Evolutionary conservation across 1,140 invertebrate species (phyloP).

Genomic region (Tetraneura akinire): DNA sequence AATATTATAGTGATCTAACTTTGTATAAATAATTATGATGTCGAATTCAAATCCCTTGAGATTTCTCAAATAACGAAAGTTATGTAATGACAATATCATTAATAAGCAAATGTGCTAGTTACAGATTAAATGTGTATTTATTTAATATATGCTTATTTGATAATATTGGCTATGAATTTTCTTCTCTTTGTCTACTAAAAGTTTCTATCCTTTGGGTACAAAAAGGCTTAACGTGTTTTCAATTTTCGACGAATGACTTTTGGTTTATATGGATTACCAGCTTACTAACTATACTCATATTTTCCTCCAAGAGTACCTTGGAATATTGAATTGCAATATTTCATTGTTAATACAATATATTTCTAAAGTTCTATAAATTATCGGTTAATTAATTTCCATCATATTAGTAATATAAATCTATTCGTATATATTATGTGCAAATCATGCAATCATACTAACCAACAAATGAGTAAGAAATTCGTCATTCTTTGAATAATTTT

Average conservation of each 20-base stretch:
- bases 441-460: too few species aligned
- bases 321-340: too few species aligned
- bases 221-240: conserved; percentile 35
- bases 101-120: background rate
- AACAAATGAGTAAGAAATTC: too few species aligned
- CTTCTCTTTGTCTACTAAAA: background rate
- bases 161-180: background rate
- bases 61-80: background rate
- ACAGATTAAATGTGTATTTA: conserved; percentile 6
- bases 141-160: too few species aligned
- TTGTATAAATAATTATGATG: conserved; percentile 31
- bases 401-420: too few species aligned
- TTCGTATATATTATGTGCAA: too few species aligned
- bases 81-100: conserved; percentile 43
- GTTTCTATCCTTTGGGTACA: conserved; percentile 20
- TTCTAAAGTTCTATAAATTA: too few species aligned
- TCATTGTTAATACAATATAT: too few species aligned
- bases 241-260: conserved; percentile 20
- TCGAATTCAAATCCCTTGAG: background rate
- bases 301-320: background rate
- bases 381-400: too few species aligned
- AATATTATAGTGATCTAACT: conserved; percentile 2
- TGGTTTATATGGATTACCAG: background rate
- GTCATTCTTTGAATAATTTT: too few species aligned
- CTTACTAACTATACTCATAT: background rate